These are phyloP conservation scores for Atrichornis clamosus DNA, from an alignment of 2,113 vertebrate genomes.

Conservation along the genomic window DNA sequence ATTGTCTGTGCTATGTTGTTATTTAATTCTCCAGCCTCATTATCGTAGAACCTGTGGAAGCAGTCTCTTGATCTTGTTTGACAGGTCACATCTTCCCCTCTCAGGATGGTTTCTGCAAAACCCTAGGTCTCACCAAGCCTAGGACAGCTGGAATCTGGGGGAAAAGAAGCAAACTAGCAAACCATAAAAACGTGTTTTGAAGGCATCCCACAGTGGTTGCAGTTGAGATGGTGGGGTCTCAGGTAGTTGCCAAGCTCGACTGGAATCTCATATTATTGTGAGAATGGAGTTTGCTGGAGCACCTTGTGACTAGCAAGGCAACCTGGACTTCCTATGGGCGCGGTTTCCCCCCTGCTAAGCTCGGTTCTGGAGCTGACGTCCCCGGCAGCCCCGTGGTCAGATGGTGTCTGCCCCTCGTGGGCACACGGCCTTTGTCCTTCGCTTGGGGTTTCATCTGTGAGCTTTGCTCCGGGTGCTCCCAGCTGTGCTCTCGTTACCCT, in stretches of 20 bases:
- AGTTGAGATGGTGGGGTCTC: not conserved
- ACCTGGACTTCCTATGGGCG: not conserved
- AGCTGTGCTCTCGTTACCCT: not conserved
- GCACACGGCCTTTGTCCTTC: not conserved
- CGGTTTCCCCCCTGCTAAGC: not conserved
- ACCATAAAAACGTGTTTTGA: fast-evolving
- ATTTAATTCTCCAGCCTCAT: not conserved
- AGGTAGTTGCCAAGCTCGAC: not conserved
- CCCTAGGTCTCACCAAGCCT: not conserved
- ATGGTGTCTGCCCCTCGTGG: not conserved
- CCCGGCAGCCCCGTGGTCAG: not conserved
- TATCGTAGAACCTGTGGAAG: not conserved
- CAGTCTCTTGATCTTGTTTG: not conserved
- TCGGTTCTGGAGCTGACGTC: not conserved
- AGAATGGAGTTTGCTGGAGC: not conserved
- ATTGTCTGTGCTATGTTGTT: fast-evolving
- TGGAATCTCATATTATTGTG: fast-evolving
- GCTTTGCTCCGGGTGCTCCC: slow-evolving; percentile 21
- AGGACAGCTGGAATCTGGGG: not conserved
- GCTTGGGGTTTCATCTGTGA: not conserved
- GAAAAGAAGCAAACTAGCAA: too few species aligned
- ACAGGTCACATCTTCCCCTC: not conserved
- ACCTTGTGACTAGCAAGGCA: not conserved
- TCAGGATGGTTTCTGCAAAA: not conserved
- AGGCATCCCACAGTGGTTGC: not conserved